These are phyloP conservation scores for Oreortyx pictus DNA, from an alignment of 2,797 vertebrate species.

Conservation along the genomic window DNA sequence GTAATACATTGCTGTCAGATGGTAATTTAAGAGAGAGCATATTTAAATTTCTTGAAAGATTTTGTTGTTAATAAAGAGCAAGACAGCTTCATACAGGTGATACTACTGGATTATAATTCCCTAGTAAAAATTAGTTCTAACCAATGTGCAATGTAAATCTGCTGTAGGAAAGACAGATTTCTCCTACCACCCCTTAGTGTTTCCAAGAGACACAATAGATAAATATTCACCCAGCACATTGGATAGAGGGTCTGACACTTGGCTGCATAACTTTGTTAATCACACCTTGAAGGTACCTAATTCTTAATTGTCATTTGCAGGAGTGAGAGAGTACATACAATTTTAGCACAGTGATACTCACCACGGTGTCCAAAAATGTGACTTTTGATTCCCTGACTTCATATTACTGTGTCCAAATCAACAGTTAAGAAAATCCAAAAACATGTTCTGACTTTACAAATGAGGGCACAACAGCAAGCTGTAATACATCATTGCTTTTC, in stretches of 20 bases:
- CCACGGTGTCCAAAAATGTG: neutral
- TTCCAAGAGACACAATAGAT: neutral
- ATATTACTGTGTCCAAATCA: neutral
- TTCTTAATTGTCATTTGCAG: neutral
- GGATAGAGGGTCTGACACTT: neutral
- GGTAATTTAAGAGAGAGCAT: neutral
- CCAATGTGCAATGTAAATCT: rapidly evolving
- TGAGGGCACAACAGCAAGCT: neutral
- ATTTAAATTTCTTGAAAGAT: neutral
- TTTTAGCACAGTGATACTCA: neutral
- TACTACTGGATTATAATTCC: neutral
- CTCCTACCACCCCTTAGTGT: neutral
- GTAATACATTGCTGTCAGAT: neutral
- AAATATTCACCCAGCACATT: neutral
- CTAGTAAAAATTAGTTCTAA: neutral
- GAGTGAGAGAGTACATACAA: neutral
- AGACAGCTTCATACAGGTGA: neutral
- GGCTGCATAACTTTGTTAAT: neutral
- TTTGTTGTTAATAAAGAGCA: neutral
- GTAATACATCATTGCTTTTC: rapidly evolving
- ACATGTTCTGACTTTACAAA: neutral
- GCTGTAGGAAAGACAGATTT: neutral
- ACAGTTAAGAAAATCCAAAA: neutral
- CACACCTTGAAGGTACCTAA: neutral
- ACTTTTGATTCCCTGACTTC: neutral